Base-by-base conservation (phyloP, 1,140 invertebrate genomes). In the Armadillidium nasatum region DNA sequence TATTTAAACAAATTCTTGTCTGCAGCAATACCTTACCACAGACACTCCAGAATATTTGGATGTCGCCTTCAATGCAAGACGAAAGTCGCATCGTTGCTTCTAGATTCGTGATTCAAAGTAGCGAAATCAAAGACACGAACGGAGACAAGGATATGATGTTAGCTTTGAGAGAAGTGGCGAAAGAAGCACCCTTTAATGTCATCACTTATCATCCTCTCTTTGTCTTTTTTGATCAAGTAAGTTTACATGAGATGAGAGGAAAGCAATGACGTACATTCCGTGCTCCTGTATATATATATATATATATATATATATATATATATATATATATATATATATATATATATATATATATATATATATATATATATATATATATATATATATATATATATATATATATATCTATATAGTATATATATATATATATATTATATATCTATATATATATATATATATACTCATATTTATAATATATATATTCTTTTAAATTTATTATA, bases 191-290 rank as follows among this genome's bases (percentile, higher is more conserved):
- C 0, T 85, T 95, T 7, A 94, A 95, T 80, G 93, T 92, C 19
- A 94, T 91, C 9, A 94, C 96, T 1, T 97, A 95, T 82, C 94
- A 97, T 87, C 95, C 95, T 0, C 95, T 95, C 82, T 96, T 97
- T 82, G 92, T 96, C 4, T 97, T 95, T 85, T 97, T 97, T 83
- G 95, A 97, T 86, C 94, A 94, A 86, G 90, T 91, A 83, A 60
- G 76, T 73, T 23, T 21, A 15, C 23, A 23, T 44, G 50, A 15
- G 19, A 60, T 7, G 50, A 60, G 33, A 3, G 33, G 33, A 6
- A 33, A 33, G 33, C 21, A 66, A n/a, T 66, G 7, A n/a, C 7
- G 15, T 66, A 2, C 21, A 66, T n/a, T 66, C 7, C 7, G 60
- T n/a, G 15, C 1, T 66, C 33, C 60, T n/a, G 15, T n/a, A 4